These are phyloP conservation scores for Lophius piscatorius DNA, from an alignment of 2,113 vertebrate genomes.

Conservation along the genomic window DNA sequence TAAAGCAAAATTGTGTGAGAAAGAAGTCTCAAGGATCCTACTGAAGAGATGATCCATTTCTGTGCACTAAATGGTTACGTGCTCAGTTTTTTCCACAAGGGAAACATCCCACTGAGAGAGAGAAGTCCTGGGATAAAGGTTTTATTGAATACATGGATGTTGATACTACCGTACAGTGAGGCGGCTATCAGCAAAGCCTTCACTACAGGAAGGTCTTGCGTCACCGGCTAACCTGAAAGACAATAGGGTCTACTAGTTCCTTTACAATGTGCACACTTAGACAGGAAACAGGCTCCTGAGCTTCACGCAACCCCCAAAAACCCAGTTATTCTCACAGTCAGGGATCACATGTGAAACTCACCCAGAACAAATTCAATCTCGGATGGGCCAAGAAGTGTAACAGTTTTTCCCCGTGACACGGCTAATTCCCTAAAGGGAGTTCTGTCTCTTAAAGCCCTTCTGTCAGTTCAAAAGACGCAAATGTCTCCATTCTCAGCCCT, in stretches of 20 bases:
- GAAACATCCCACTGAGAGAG: constrained; percentile 43
- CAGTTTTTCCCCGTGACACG: constrained; percentile 24
- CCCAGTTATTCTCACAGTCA: constrained; percentile 56
- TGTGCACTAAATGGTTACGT: constrained; percentile 29
- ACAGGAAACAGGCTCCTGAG: constrained; percentile 63
- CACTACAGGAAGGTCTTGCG: constrained; percentile 70
- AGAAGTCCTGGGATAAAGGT: constrained; percentile 39
- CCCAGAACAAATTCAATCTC: constrained; percentile 7
- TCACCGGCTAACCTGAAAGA: constrained; percentile 58
- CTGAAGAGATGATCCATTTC: constrained; percentile 46
- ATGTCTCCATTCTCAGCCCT: constrained; percentile 29
- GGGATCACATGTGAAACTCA: constrained; percentile 11
- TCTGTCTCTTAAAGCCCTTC: constrained; percentile 29
- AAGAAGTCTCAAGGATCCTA: too few relatives aligned
- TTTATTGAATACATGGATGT: constrained; percentile 74
- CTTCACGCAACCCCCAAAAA: constrained; percentile 32
- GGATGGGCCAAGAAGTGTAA: constrained; percentile 25
- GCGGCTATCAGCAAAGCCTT: constrained; percentile 69
- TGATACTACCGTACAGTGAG: constrained; percentile 57
- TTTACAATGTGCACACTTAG: constrained; percentile 62
- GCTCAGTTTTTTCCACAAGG: constrained; percentile 22
- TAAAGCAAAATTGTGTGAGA: constrained; percentile 12
- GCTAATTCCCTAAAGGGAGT: constrained; percentile 44
- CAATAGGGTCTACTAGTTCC: constrained; percentile 63
- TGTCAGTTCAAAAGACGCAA: constrained; percentile 43